Percentiles rank a stretch among this genome's conserved stretches.
These are phyloP conservation scores for Acanthaster planci DNA, from an alignment of 35 echinoderm and acorn worm species.

Conservation along the genomic window DNA sequence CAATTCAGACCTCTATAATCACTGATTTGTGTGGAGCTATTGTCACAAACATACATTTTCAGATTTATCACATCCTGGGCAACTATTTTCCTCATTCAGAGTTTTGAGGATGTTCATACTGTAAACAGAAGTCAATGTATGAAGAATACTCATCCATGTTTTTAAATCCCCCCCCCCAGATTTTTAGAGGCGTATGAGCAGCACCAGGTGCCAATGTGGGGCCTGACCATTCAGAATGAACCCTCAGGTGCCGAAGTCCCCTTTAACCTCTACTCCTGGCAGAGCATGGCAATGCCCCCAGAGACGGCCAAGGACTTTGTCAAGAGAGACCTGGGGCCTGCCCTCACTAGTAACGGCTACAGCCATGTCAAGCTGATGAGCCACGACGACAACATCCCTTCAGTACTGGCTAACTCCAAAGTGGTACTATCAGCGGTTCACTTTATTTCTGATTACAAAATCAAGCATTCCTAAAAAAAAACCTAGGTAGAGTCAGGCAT, in stretches of 20 bases:
- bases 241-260: conserved; percentile 52
- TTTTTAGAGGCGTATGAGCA: conserved; percentile 82
- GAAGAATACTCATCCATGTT: too few species aligned
- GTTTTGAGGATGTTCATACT: too few species aligned
- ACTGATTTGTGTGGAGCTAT: too few species aligned
- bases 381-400: conserved; percentile 66
- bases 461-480: neutral
- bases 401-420: neutral
- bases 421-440: neutral
- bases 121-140: too few species aligned
- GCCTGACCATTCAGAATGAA: conserved; percentile 87
- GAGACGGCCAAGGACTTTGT: conserved; percentile 79
- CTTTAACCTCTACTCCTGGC: conserved; percentile 54
- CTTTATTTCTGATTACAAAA: neutral
- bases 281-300: conserved; percentile 69
- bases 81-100: too few species aligned
- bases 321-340: conserved; percentile 82
- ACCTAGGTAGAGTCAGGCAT: too few species aligned
- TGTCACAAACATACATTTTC: too few species aligned
- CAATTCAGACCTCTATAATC: too few species aligned
- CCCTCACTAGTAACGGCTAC: conserved; percentile 34
- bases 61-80: too few species aligned
- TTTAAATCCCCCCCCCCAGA: too few species aligned
- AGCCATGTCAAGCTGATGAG: conserved; percentile 79
- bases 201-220: conserved; percentile 69